These are phyloP conservation scores for Salticus scenicus DNA, from an alignment of 2,888 invertebrate genomes.

Conservation along the genomic window DNA sequence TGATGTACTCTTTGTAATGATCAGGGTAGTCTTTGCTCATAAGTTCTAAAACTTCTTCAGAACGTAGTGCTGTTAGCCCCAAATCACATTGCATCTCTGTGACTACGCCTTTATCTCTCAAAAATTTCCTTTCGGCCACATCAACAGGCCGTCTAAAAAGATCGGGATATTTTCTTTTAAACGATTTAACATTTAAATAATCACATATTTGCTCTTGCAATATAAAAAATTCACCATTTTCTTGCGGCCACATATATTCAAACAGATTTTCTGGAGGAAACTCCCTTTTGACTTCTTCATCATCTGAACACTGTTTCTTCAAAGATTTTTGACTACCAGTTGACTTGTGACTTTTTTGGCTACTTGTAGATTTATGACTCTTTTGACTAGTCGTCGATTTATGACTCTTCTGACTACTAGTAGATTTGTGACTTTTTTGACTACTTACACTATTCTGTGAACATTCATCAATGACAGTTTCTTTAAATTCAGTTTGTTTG, in stretches of 20 bases:
- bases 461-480: conserved; percentile 46
- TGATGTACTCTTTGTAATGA: conserved; percentile 69
- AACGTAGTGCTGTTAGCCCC: conserved; percentile 92
- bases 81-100: conserved; percentile 92
- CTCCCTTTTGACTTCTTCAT: conserved; percentile 37
- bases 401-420: conserved; percentile 53
- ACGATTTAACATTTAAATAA: conserved; percentile 95
- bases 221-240: conserved; percentile 66
- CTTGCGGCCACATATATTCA: conserved; percentile 93
- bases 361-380: conserved; percentile 65
- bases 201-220: conserved; percentile 96
- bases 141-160: conserved; percentile 88
- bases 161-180: conserved; percentile 96
- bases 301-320: conserved; percentile 60
- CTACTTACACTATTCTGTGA: conserved; percentile 58
- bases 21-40: conserved; percentile 84
- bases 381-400: conserved; percentile 41
- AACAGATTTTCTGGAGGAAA: conserved; percentile 88
- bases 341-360: conserved; percentile 48
- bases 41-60: conserved; percentile 94
- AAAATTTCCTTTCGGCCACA: conserved; percentile 92
- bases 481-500: conserved; percentile 43
- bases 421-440: conserved; percentile 46
- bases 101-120: conserved; percentile 87
- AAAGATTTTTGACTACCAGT: conserved; percentile 40